Base-by-base conservation (phyloP, 2,797 vertebrate genomes). In the Xenentodon cancila region DNA sequence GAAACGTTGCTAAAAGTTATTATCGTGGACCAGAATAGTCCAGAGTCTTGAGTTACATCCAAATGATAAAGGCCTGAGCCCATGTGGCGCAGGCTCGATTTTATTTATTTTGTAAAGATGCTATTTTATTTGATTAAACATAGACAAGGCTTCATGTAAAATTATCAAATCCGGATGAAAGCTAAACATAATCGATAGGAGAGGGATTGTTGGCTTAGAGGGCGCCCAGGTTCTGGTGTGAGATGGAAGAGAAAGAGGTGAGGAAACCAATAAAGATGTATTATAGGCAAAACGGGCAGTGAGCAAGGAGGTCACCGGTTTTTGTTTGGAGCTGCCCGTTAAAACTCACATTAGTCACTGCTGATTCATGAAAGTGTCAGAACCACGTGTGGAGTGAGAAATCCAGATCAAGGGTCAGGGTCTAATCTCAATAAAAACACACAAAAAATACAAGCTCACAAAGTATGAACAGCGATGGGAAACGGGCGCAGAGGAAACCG, bases 11-110 rank as follows among this genome's bases (percentile, higher is more conserved):
- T 69, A 79, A 85, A 87, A 75, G 79, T 87, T 82, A 88, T 89
- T 84, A 90, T 87, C 68, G 20, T 2, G 20, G 64, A 82, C 77
- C 80, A 85, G 81, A 90, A 91, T 90, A 87, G 77, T 57, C 62
- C 18, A 12, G 51, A 59, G 76, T 82, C 73, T 91, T 73, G 13
- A 0, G 75, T 90, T 88, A 69, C 87, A 79, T 53, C 72, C 43
- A 30, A 45, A 62, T 27, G 63, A 60, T 49, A 3, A 75, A 73
- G 54, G 59, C 57, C 25, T 0, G 0, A 22, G 64, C 52, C 32
- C 58, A 53, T 20, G 17, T 4, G 3, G 48, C 43, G 7, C 34
- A 18, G 30, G 13, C 57, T 79, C 82, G 68, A 77, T 80, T 75
- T 75, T 63, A 71, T 76, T 85, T 84, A 80, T 88, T 88, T 80